Evolutionary conservation across 1,140 invertebrate species (phyloP).

Genomic region (honey bee (Apis mellifera)): Amel_HAv3.1 CM009931.2:3135001-3135500

Average conservation of each 20-base stretch:
- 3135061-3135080: not conserved
- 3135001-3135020: slow-evolving; percentile 78
- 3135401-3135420: slow-evolving; percentile 37
- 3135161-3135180: slow-evolving; percentile 22
- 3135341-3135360: slow-evolving; percentile 43
- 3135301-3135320: slow-evolving; percentile 74
- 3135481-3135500: slow-evolving; percentile 65
- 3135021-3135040: slow-evolving; percentile 72
- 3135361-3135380: slow-evolving; percentile 73
- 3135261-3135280: slow-evolving; percentile 79
- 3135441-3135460: slow-evolving; percentile 48
- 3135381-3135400: slow-evolving; percentile 38
- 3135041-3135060: not conserved
- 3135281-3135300: slow-evolving; percentile 73
- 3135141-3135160: not conserved
- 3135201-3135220: not conserved
- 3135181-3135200: not conserved
- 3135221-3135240: not conserved
- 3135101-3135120: not conserved
- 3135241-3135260: slow-evolving; percentile 37
- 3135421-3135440: slow-evolving; percentile 39
- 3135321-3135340: slow-evolving; percentile 76
- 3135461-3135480: slow-evolving; percentile 63
- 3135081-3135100: not conserved
- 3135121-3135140: slow-evolving; percentile 47